Base-by-base conservation (phyloP, 2,113 vertebrate genomes). In the Helogale parvula region DNA sequence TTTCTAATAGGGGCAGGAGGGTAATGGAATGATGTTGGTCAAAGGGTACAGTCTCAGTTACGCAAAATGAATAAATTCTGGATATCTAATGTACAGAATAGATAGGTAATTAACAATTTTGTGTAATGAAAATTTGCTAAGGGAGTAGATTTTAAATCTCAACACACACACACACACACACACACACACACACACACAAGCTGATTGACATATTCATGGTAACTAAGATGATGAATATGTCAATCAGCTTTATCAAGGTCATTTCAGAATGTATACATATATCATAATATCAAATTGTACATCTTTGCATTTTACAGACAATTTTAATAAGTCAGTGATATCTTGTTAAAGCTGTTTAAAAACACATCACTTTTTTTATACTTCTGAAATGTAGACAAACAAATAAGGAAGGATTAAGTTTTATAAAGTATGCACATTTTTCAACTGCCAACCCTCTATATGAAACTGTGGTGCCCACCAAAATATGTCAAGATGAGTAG, bases 401-500 rank as follows among this genome's bases (percentile, higher is more conserved):
- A 74, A 97, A 98, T 98, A 98, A 98, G 94, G 60, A 50, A 0
- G 2, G 82, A 98, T 98, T 96, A 97, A 93, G 65, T 98, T 98
- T 96, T 96, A 98, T 86, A 97, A 96, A 96, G 66, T 96, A 79
- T 98, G 81, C 45, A 98, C 96, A 98, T 85, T 94, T 98, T 98
- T 89, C 57, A 97, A 89, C 84, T 90, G 17, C 23, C 0, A 98
- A 98, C 90, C 38, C 83, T 97, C 92, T 92, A 90, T 68, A 98
- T 25, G 69, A 96, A 93, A 92, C 29, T 50, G 8, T 69, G 81
- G 25, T 90, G 91, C 97, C 98, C 97, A 98, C 74, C n/a, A 98
- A 98, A 99, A 96, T 97, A 96, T 90, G 96, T 96, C 60, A 96
- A 95, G 88, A 97, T 94, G 92, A 97, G 89, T 96, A 96, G 93